phyloP scores from a whole-genome alignment of 2,888 invertebrate species.

The Epirrita christyi region DNA sequence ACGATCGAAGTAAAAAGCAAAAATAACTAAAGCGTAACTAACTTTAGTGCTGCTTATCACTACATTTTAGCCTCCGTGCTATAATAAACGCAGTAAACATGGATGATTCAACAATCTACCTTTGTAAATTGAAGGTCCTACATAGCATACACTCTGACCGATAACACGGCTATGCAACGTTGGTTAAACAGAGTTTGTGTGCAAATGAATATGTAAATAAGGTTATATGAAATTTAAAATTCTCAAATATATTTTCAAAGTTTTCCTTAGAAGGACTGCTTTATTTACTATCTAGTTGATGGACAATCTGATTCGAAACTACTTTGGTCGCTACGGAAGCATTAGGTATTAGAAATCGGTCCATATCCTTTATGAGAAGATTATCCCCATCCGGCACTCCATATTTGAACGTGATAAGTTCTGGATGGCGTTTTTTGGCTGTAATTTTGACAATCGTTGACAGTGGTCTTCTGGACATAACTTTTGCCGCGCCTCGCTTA shows the following conservation, averaged over 20 bases:
- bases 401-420: constrained; percentile 98
- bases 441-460: constrained; percentile 98
- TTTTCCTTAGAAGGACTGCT: constrained; percentile 5
- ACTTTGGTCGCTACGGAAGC: constrained; percentile 95
- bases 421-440: constrained; percentile 97
- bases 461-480: constrained; percentile 94
- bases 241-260: constrained; percentile 10
- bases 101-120: too few species aligned
- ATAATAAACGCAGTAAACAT: background rate
- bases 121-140: too few species aligned
- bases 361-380: constrained; percentile 93
- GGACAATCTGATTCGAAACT: constrained; percentile 93
- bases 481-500: constrained; percentile 91
- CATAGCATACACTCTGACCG: too few species aligned
- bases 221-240: constrained; percentile 9
- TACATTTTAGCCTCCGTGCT: background rate
- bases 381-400: constrained; percentile 93
- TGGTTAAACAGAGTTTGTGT: background rate
- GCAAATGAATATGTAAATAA: constrained; percentile 1
- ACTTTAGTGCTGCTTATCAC: constrained; percentile 2
- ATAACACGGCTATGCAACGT: background rate
- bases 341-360: constrained; percentile 95
- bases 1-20: background rate
- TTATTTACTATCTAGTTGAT: constrained; percentile 71
- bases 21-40: background rate